Evolutionary conservation across 2,888 invertebrate genomes (phyloP).

Genomic region (Mythimna ferrago): DNA sequence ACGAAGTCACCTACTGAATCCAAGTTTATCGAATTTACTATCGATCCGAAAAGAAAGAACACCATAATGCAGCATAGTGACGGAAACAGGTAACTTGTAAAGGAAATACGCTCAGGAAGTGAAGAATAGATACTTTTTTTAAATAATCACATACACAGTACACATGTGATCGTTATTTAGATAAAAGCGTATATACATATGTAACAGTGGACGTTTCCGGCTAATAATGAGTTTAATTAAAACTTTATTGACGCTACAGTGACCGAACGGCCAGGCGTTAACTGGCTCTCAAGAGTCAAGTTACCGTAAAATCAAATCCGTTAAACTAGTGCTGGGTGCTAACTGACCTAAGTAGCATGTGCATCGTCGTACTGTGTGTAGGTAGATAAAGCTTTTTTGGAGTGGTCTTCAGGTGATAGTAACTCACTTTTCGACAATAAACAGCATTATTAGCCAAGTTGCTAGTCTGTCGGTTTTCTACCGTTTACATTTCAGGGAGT

Average conservation of each 20-base stretch:
- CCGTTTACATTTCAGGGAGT: too few relatives aligned
- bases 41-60: too few relatives aligned
- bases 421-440: too few relatives aligned
- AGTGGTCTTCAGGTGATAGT: too few relatives aligned
- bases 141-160: not conserved
- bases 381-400: not conserved
- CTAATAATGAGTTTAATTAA: slow-evolving; percentile 51
- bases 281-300: slow-evolving; percentile 31
- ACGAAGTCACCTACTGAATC: too few relatives aligned
- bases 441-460: too few relatives aligned
- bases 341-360: not conserved
- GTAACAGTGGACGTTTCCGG: slow-evolving; percentile 46
- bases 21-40: too few relatives aligned
- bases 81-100: too few relatives aligned
- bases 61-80: too few relatives aligned
- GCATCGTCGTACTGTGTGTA: not conserved
- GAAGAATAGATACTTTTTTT: too few relatives aligned
- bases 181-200: slow-evolving; percentile 21
- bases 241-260: slow-evolving; percentile 44
- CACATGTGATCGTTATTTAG: slow-evolving; percentile 10
- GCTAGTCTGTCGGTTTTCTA: too few relatives aligned
- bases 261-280: slow-evolving; percentile 41
- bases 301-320: slow-evolving; percentile 45
- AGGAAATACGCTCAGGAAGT: not conserved
- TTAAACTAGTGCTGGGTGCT: not conserved